Percentiles rank a stretch among this genome's conserved stretches.
Conservation (phyloP, 2,888 invertebrate species). For the Pammene aurita region DNA sequence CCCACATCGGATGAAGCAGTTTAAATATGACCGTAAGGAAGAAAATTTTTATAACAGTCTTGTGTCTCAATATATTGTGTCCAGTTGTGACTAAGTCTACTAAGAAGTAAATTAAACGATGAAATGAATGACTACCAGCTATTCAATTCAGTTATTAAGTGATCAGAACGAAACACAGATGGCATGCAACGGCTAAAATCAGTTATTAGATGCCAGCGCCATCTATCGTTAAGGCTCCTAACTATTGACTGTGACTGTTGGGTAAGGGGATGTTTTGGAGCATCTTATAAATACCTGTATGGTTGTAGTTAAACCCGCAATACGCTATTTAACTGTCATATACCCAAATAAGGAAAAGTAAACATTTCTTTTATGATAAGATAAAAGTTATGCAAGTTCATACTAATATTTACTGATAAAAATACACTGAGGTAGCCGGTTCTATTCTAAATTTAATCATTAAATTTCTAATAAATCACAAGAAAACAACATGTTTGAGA, state of each 20-base stretch:
- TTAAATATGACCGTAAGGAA: no score
- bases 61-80: no score
- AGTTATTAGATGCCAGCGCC: not conserved
- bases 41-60: no score
- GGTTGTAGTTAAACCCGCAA: conserved; percentile 2
- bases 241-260: not conserved
- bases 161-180: not conserved
- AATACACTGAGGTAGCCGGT: no score
- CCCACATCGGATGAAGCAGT: no score
- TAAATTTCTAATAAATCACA: no score
- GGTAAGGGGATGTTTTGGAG: not conserved
- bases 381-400: not conserved
- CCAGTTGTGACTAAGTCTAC: no score
- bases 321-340: not conserved
- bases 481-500: no score
- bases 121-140: not conserved
- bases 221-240: conserved; percentile 1
- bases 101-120: not conserved
- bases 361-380: not conserved
- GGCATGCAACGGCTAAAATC: not conserved
- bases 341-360: conserved; percentile 10
- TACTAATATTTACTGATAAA: no score
- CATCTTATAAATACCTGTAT: not conserved
- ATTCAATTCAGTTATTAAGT: not conserved
- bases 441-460: no score